phyloP scores from a whole-genome alignment of 2,888 invertebrate genomes.

The Tribolium freemani region DNA sequence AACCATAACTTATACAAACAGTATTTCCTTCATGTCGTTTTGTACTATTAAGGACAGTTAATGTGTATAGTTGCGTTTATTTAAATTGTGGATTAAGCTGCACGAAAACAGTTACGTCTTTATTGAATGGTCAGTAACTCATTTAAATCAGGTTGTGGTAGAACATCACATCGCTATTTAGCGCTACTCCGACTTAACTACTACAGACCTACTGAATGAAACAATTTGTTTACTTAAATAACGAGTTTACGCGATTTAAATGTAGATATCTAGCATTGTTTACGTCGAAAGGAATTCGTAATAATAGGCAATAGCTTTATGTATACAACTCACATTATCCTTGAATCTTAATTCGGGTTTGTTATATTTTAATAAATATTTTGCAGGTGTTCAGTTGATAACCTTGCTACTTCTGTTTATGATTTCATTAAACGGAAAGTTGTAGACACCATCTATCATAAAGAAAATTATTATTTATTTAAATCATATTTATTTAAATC shows the following conservation, averaged over 20 bases:
- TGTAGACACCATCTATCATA: conserved; percentile 34
- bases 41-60: conserved; percentile 25
- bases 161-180: background rate
- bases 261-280: conserved; percentile 23
- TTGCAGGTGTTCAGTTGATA: conserved; percentile 46
- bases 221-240: background rate
- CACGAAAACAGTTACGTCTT: conserved; percentile 25
- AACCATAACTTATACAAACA: conserved; percentile 25
- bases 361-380: conserved; percentile 46
- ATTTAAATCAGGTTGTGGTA: conserved; percentile 26
- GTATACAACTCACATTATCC: conserved; percentile 29
- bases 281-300: conserved; percentile 25
- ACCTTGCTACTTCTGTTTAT: conserved; percentile 39
- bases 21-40: conserved; percentile 27
- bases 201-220: background rate
- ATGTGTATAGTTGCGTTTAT: conserved; percentile 19
- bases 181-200: background rate
- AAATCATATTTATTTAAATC: conserved; percentile 35
- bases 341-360: conserved; percentile 43
- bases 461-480: conserved; percentile 36
- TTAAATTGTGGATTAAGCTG: conserved; percentile 25
- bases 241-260: background rate
- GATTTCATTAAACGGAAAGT: conserved; percentile 39
- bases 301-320: conserved; percentile 26
- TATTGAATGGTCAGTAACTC: conserved; percentile 21